Evolutionary conservation across 2,888 invertebrate genomes (phyloP), one percentile per base, ranked within the genome.

Genomic region (Psylliodes chrysocephalus): DNA sequence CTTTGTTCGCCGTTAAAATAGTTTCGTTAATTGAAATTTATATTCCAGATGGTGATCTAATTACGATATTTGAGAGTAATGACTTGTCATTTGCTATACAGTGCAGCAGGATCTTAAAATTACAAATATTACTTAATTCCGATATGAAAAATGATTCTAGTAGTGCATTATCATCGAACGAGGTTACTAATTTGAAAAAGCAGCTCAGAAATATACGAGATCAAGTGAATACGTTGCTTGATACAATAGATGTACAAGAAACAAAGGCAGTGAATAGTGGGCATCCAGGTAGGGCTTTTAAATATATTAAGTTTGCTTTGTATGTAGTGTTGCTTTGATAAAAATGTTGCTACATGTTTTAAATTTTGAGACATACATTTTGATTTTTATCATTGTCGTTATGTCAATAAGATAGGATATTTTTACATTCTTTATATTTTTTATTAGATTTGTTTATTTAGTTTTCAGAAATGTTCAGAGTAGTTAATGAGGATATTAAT

Each of bases 61-160:
- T 91, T 68, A 90, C 90, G 46, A 89, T 90, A 72, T 88, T 88
- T 81, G 90, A 90, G 79, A 88, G 88, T 76, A 87, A 89, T 28
- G 90, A 90, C 80, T 80, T 90, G 65, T 85, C 88, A 0, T 90
- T 89, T 84, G 90, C 90, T 25, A 88, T 90, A 70, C 88, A 89
- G 74, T 88, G 87, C 74, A 88, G 88, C 73, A 84, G 88, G 33
- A 86, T 89, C 65, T 80, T 90, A 62, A 89, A 89, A 77, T 81
- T 90, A 56, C 88, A 88, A 69, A 83, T 90, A 60, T 84, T 89
- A 77, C 84, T 84, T 66, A 80, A 78, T 66, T 74, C 73, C 42
- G 81, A 82, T 60, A 71, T 71, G 40, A 79, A 79, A 64, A 75
- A 71, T 54, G 77, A 78, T 44, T 70, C 71, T 33, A 65, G 64